Conservation (phyloP, 2,888 invertebrate genomes). For the Molanna angustata region DNA sequence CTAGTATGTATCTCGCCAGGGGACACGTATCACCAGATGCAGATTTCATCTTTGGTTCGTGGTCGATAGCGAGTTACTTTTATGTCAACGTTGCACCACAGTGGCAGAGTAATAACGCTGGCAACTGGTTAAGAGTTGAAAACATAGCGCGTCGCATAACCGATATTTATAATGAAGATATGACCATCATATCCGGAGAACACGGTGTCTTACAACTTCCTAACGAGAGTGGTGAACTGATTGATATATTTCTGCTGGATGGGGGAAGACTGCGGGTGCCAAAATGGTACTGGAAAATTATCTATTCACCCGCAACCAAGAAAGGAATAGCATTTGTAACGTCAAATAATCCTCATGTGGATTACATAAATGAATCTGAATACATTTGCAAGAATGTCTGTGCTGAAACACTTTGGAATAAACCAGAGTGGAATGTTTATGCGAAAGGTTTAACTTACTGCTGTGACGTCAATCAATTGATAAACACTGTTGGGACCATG, state of each 20-base stretch:
- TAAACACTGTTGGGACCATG: slow-evolving; percentile 20
- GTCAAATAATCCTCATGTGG: slow-evolving; percentile 47
- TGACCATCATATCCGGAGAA: slow-evolving; percentile 45
- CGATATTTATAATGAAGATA: slow-evolving; percentile 35
- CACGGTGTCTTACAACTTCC: slow-evolving; percentile 41
- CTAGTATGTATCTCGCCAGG: slow-evolving; percentile 40
- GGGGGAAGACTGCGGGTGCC: slow-evolving; percentile 42
- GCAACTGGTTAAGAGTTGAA: slow-evolving; percentile 49
- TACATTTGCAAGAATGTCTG: slow-evolving; percentile 43
- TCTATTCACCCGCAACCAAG: slow-evolving; percentile 39
- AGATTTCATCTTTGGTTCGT: slow-evolving; percentile 46
- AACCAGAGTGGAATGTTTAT: too few relatives aligned
- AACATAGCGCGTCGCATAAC: slow-evolving; percentile 41
- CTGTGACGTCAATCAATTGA: slow-evolving; percentile 31
- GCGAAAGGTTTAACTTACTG: slow-evolving; percentile 34
- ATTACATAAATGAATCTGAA: slow-evolving; percentile 29
- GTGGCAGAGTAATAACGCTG: slow-evolving; percentile 47
- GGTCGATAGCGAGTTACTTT: slow-evolving; percentile 47
- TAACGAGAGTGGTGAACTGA: slow-evolving; percentile 37
- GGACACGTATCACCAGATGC: slow-evolving; percentile 51
- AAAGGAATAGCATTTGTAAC: slow-evolving; percentile 46
- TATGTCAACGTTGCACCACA: slow-evolving; percentile 49
- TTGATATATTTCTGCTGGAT: slow-evolving; percentile 41
- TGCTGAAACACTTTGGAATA: too few relatives aligned
- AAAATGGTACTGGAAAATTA: slow-evolving; percentile 46